Percentiles rank a stretch among this genome's conserved stretches.
phyloP scores from a whole-genome alignment of 2,797 vertebrate genomes.

The Gambusia yucatana region DNA sequence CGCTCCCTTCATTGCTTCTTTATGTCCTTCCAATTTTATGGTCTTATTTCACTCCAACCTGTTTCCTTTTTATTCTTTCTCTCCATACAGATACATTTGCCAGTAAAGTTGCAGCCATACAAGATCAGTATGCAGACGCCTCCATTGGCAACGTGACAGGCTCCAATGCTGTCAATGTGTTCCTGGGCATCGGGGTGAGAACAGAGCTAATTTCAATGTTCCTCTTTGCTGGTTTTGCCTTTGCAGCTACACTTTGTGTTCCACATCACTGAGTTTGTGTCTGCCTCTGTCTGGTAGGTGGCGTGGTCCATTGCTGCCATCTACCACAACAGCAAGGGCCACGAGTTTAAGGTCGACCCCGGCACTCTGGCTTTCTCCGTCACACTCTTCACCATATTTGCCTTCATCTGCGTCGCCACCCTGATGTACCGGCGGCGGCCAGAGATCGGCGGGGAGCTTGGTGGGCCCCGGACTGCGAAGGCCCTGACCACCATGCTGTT shows the following conservation, averaged over 20 bases:
- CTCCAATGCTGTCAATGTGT: conserved; percentile 98
- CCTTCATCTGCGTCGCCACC: conserved; percentile 91
- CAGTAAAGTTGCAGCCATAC: conserved; percentile 97
- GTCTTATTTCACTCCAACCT: background rate
- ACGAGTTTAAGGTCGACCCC: conserved; percentile 90
- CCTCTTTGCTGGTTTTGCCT: background rate
- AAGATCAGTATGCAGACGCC: conserved; percentile 98
- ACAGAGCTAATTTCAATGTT: background rate
- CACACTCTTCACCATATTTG: conserved; percentile 99
- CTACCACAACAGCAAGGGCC: conserved; percentile 88
- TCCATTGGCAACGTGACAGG: conserved; percentile 99
- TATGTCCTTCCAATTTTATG: background rate
- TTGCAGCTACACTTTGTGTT: background rate
- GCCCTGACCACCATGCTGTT: conserved; percentile 93
- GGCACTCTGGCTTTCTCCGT: conserved; percentile 97
- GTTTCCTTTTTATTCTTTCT: conserved; percentile 1
- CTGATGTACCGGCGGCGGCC: conserved; percentile 97
- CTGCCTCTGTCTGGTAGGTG: conserved; percentile 66
- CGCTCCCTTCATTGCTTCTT: background rate
- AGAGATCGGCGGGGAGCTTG: conserved; percentile 97
- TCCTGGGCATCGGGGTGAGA: conserved; percentile 94
- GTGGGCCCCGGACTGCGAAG: conserved; percentile 98
- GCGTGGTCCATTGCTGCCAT: conserved; percentile 99
- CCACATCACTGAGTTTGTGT: conserved; percentile 1
- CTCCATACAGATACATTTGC: conserved; percentile 91